Evolutionary conservation across 1,140 invertebrate species (phyloP), one percentile per base, ranked within the genome.

Genomic region (Gryon sp.): DNA sequence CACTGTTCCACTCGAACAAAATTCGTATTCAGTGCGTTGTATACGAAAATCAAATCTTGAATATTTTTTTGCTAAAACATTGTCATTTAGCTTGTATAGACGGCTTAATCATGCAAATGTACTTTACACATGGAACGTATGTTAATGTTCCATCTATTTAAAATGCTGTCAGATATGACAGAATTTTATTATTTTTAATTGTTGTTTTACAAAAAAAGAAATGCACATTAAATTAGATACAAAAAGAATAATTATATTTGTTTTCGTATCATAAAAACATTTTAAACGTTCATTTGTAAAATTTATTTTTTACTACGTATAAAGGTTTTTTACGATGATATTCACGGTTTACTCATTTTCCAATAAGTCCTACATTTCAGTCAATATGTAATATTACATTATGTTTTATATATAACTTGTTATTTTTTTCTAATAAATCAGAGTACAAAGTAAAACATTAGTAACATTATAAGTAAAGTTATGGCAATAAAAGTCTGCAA

Each of bases 401-500:
- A 19, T 16, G 30, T 40, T 30, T 28, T 15, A 11, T 20, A 16
- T 24, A 18, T 15, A 28, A 62, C 26, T n/a, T n/a, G n/a, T n/a
- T n/a, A 16, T 19, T 24, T 24, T 30, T 15, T 50, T 26, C 16
- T 11, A 34, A 16, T 14, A 26, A 3, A 24, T 20, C 32, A 28
- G 4, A 50, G 28, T 52, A 36, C 11, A 32, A 43, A 50, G 41
- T 34, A 16, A 50, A 28, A 40, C 60, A 8, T 22, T 32, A 41
- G 34, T 22, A 41, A 30, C 34, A 22, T 30, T 11, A 3, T 22
- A 20, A 18, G 18, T 12, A 43, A 24, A 34, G 38, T 32, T 24
- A 5, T 22, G 30, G 28, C 18, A 43, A 43, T 53, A 65, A 66
- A 66, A 66, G 62, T 45, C 20, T 36, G 20, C 15, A 28, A 66